Percentiles rank a stretch among this genome's conserved stretches.
Evolutionary conservation across 2,888 invertebrate species (phyloP).

Genomic region (Luperina testacea): DNA sequence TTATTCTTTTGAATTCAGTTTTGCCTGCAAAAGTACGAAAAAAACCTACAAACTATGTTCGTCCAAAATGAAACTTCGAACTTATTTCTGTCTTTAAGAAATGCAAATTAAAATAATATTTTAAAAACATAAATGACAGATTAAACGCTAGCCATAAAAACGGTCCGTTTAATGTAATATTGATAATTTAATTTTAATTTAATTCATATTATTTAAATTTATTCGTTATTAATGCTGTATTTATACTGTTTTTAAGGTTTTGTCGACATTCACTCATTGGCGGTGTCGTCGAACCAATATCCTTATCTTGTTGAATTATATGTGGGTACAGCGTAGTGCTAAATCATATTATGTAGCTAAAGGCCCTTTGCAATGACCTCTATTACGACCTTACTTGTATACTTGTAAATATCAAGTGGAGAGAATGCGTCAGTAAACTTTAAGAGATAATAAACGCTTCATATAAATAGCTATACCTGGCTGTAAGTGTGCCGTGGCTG

Average conservation of each 20-base stretch:
- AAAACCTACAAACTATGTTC: not conserved
- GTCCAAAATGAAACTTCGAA: slow-evolving; percentile 29
- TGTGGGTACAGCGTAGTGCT: slow-evolving; percentile 30
- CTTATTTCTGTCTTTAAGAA: slow-evolving; percentile 4
- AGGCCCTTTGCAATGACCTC: slow-evolving; percentile 49
- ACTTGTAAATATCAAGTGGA: slow-evolving; percentile 30
- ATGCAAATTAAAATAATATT: slow-evolving; percentile 48
- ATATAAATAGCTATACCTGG: slow-evolving; percentile 22
- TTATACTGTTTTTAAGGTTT: slow-evolving; percentile 57
- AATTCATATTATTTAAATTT: slow-evolving; percentile 66
- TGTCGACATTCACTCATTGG: slow-evolving; percentile 48
- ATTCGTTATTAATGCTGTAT: slow-evolving; percentile 59
- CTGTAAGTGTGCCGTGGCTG: slow-evolving; percentile 2
- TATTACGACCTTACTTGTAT: slow-evolving; percentile 46
- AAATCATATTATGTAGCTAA: slow-evolving; percentile 60
- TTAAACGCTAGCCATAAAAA: slow-evolving; percentile 58
- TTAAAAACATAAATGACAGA: slow-evolving; percentile 56
- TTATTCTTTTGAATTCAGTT: not conserved
- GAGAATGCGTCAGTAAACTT: slow-evolving; percentile 41
- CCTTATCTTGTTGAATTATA: slow-evolving; percentile 50
- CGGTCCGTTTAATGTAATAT: slow-evolving; percentile 51
- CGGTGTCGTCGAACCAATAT: slow-evolving; percentile 62
- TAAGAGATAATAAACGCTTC: slow-evolving; percentile 30
- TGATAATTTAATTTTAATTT: slow-evolving; percentile 60
- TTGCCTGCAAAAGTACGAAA: not conserved